Base-by-base conservation (phyloP, 2,888 invertebrate species). In the Cacoxenus indagator region DNA sequence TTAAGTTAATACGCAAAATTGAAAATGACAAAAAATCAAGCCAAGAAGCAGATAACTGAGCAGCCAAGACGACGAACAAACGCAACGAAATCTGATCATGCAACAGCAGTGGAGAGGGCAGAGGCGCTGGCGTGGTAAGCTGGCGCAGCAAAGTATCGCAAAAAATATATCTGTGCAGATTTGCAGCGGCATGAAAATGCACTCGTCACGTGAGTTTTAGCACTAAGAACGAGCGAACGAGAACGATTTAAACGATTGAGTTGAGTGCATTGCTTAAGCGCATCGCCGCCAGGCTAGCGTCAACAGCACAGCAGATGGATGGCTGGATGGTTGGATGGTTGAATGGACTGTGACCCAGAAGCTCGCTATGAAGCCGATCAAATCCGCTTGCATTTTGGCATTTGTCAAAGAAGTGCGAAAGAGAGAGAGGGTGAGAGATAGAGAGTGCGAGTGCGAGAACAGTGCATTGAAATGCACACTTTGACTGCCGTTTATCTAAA, bases 1-100 rank as follows among this genome's bases (percentile, higher is more conserved):
- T 79, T 78, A 77, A 80, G 73, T 77, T 78, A 75, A 76, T 76
- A 73, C 77, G 81, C 78, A 78, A 81, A 82, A 78, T 84, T 82
- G 76, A 79, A 82, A 77, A 78, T 76, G 85, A 84, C 85, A 85
- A 84, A 85, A 85, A 85, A 82, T 76, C 78, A 82, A 79, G n/a
- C n/a, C 79, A 81, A 81, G 85, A 77, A 78, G 75, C 78, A 78
- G 78, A 78, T 79, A 78, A 79, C 67, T 43, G 68, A 48, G 68
- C 27, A 54, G 46, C 54, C 48, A 37, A 73, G 70, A 70, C 11
- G 54, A 61, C 66, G 62, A 73, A 61, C 31, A 19, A 54, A 31
- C 24, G 45, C 8, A 70, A 14, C 51, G 22, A 22, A 17, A 51
- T 22, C 51, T 22, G 64, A 17, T 22, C 24, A 17, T 22, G 22